Base-by-base conservation (phyloP, 2,113 vertebrate genomes). In the Cheirogaleus medius region DNA sequence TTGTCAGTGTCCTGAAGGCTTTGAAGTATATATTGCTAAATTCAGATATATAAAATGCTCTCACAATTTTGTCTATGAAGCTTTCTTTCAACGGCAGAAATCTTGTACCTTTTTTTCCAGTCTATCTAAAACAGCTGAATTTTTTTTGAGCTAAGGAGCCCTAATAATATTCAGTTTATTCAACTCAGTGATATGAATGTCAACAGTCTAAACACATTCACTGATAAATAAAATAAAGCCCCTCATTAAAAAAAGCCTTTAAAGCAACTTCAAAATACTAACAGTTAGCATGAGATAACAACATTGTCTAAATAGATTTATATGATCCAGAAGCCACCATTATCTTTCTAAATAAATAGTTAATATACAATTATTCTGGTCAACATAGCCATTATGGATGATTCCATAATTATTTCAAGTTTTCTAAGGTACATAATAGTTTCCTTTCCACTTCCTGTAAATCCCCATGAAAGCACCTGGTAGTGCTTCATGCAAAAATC, bases 291-390 rank as follows among this genome's bases (percentile, higher is more conserved):
- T 92, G 54, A 95, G 84, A 95, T 52, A 91, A 85, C 52, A 85
- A 78, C n/a, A 44, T 64, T 95, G 27, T 73, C 34, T 80, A 83
- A 90, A 47, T n/a, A 86, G 34, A 81, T 13, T 71, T 93, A 89
- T 77, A 71, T 44, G 77, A 81, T 89, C 6, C 47, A 84, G 63
- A 91, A 84, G 54, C 27, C 73, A 92, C 66, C 4, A 23, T 66
- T 90, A 83, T 69, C 96, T 95, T 95, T 94, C 27, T 49, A 87
- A 92, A 34, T 84, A 89, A 77, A n/a, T 73, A 74, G 18, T 84
- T 87, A 87, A 92, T 93, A 81, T 95, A 64, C 4, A 87, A 77
- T 94, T 90, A 68, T 87, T 90, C 49, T 8, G n/a, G 27, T 77
- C 47, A 86, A 69, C 11, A 42, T 63, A 88, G 80, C 20, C 83